phyloP scores from a whole-genome alignment of 1,140 invertebrate species.

The Calycopis cecrops region DNA sequence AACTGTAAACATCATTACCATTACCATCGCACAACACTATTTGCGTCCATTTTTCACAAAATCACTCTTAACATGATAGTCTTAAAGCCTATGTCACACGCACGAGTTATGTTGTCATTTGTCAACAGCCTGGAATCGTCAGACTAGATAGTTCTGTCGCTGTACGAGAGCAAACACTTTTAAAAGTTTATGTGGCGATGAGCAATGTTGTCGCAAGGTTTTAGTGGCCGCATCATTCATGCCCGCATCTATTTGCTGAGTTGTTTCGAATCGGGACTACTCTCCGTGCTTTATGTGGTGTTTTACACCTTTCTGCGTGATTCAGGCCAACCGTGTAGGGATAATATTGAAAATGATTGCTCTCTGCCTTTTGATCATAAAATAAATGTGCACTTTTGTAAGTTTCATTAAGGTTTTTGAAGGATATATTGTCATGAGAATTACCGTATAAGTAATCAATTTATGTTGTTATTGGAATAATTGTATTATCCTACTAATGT shows the following conservation, averaged over 20 bases:
- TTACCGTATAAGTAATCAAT: too few relatives aligned
- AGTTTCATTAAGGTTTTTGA: too few relatives aligned
- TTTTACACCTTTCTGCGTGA: conserved; percentile 29
- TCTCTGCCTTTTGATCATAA: too few relatives aligned
- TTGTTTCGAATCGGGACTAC: conserved; percentile 57
- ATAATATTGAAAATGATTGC: too few relatives aligned
- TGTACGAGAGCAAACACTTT: conserved; percentile 63
- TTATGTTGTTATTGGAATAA: too few relatives aligned
- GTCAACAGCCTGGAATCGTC: conserved; percentile 55
- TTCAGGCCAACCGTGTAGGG: neutral
- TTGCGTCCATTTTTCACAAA: conserved; percentile 8
- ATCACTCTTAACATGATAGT: conserved; percentile 22
- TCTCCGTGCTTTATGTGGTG: conserved; percentile 42
- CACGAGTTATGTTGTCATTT: conserved; percentile 25
- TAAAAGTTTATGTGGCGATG: conserved; percentile 66
- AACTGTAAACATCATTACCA: conserved; percentile 73
- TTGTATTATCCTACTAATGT: too few relatives aligned
- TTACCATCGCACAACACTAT: conserved; percentile 32
- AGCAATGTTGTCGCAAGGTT: conserved; percentile 63
- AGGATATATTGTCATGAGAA: too few relatives aligned
- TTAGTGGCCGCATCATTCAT: conserved; percentile 62
- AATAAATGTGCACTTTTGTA: too few relatives aligned
- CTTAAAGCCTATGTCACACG: conserved; percentile 3
- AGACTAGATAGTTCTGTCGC: conserved; percentile 65
- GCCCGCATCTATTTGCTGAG: conserved; percentile 44